Evolutionary conservation across 1,140 invertebrate species (phyloP).

Genomic region (Alviniconcha marisindica): DNA sequence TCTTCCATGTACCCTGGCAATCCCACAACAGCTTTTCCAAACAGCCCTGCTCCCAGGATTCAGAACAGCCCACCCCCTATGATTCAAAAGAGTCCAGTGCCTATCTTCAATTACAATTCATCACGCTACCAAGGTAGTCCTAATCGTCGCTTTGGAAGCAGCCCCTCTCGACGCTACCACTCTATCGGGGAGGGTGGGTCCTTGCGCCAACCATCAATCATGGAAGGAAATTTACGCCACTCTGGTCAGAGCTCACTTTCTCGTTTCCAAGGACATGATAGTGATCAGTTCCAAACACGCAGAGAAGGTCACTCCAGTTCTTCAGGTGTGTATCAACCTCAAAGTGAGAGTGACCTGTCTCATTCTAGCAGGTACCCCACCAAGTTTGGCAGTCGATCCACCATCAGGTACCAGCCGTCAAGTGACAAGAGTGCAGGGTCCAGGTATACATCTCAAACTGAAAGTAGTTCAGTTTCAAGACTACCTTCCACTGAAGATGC

Average conservation of each 20-base stretch:
- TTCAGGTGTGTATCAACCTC: not conserved
- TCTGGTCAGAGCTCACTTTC: not conserved
- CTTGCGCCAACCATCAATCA: not conserved
- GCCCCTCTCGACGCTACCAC: constrained; percentile 24
- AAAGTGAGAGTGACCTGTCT: not conserved
- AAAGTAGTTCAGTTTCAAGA: not conserved
- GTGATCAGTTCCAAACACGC: not conserved
- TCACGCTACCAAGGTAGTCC: constrained; percentile 35
- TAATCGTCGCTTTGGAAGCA: constrained; percentile 31
- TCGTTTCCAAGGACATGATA: constrained; percentile 10
- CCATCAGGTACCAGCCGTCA: constrained; percentile 8
- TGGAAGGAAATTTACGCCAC: not conserved
- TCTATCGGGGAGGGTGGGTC: not conserved
- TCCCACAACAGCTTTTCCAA: not conserved
- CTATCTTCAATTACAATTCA: constrained; percentile 27
- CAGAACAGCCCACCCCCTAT: constrained; percentile 36
- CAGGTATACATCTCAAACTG: constrained; percentile 1
- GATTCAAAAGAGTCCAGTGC: constrained; percentile 27
- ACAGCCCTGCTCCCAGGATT: constrained; percentile 25
- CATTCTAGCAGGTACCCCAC: not conserved
- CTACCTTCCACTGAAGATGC: not conserved
- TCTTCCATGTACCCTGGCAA: not conserved
- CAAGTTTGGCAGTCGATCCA: constrained; percentile 14
- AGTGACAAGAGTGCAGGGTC: constrained; percentile 22
- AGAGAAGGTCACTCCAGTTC: not conserved